These are phyloP conservation scores for Hirudo medicinalis DNA, from an alignment of 1,140 invertebrate species.

Conservation along the genomic window DNA sequence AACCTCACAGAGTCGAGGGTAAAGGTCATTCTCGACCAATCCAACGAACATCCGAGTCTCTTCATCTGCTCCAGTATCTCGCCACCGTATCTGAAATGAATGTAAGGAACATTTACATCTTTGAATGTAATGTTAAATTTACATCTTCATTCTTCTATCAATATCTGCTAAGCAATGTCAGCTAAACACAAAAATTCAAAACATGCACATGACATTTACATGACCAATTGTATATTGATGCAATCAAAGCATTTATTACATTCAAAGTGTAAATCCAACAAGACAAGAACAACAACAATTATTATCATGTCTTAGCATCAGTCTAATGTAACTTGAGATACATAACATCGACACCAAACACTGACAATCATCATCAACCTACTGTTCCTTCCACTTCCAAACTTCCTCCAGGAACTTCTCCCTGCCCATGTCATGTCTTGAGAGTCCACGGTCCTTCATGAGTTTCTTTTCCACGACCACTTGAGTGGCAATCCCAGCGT, in stretches of 20 bases:
- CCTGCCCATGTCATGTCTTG: slow-evolving; percentile 80
- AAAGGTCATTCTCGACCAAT: slow-evolving; percentile 83
- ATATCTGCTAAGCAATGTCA: no score
- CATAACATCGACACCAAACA: no score
- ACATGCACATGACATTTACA: no score
- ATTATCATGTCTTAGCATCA: no score
- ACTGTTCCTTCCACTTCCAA: slow-evolving; percentile 87
- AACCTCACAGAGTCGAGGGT: slow-evolving; percentile 71
- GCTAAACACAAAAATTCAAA: no score
- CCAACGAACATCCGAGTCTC: slow-evolving; percentile 75
- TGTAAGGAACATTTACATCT: slow-evolving; percentile 5
- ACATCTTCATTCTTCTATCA: no score
- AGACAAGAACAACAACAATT: no score
- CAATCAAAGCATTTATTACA: no score
- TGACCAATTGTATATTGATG: no score
- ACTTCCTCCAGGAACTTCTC: slow-evolving; percentile 72
- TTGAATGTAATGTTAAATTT: no score
- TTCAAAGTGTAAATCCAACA: no score
- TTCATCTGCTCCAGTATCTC: slow-evolving; percentile 83
- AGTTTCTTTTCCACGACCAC: slow-evolving; percentile 74
- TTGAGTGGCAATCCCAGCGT: slow-evolving; percentile 98
- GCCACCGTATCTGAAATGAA: slow-evolving; percentile 49
- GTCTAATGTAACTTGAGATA: no score
- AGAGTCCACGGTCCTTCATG: slow-evolving; percentile 42
- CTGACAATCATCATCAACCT: slow-evolving; percentile 10